Conservation (phyloP, 1,140 invertebrate genomes). For the Diachasmimorpha longicaudata region DNA sequence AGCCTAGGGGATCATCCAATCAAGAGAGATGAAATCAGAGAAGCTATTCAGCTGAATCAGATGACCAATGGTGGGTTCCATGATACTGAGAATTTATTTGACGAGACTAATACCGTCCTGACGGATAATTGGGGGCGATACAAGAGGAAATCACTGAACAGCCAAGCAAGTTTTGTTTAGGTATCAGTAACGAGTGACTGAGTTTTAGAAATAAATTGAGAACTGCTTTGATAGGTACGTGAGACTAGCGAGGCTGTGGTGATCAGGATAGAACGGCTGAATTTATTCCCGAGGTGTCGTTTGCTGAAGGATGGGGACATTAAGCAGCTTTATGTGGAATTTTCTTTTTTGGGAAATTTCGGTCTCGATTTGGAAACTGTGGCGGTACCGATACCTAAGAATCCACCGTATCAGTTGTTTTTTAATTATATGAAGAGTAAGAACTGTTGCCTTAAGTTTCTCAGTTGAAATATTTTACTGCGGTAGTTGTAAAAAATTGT, state of each 20-base stretch:
- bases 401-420: not conserved
- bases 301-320: slow-evolving; percentile 29
- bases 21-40: not conserved
- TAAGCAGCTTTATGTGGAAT: slow-evolving; percentile 34
- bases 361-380: slow-evolving; percentile 30
- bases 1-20: not conserved
- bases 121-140: slow-evolving; percentile 3
- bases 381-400: slow-evolving; percentile 28
- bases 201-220: not conserved
- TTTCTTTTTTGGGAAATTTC: slow-evolving; percentile 30
- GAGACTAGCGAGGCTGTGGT: slow-evolving; percentile 12
- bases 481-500: too few relatives aligned
- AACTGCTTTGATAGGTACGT: not conserved
- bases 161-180: not conserved
- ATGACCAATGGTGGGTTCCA: not conserved
- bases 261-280: slow-evolving; percentile 26
- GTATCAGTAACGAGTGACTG: not conserved
- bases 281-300: slow-evolving; percentile 12
- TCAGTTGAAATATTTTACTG: too few relatives aligned
- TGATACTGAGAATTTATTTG: not conserved
- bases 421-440: slow-evolving; percentile 33
- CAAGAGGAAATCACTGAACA: not conserved
- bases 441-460: not conserved
- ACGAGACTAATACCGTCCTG: not conserved
- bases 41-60: not conserved